Evolutionary conservation across 2,113 vertebrate genomes (phyloP).

Genomic region (Grus americana): DNA sequence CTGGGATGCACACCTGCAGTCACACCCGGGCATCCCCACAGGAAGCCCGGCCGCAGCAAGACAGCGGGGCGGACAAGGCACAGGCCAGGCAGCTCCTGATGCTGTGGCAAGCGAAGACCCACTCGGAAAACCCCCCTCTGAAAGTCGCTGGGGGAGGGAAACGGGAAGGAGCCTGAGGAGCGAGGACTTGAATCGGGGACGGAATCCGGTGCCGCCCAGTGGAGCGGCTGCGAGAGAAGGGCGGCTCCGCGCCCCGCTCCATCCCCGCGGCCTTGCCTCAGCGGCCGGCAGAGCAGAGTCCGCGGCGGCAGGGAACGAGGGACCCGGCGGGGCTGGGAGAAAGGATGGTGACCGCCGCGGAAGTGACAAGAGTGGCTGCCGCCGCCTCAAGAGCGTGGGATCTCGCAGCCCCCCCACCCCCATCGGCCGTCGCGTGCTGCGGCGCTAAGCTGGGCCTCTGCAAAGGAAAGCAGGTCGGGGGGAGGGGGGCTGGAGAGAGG

Average conservation of each 20-base stretch:
- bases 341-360: not conserved
- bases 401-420: not conserved
- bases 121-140: not conserved
- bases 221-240: not conserved
- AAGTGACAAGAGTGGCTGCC: not conserved
- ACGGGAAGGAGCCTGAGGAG: not conserved
- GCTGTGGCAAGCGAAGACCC: not conserved
- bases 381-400: not conserved
- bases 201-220: not conserved
- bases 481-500: not conserved
- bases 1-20: not conserved
- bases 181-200: not conserved
- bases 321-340: not conserved
- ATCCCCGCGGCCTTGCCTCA: not conserved
- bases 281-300: not conserved
- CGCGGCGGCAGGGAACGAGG: not conserved
- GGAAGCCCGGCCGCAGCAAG: not conserved
- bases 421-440: not conserved
- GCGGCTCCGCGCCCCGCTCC: not conserved
- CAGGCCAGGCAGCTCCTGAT: not conserved
- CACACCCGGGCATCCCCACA: not conserved
- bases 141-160: not conserved
- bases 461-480: not conserved
- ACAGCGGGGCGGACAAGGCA: fast-evolving
- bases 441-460: conserved; percentile 17